phyloP scores from a whole-genome alignment of 2,113 vertebrate species.

The Oncorhynchus keta region DNA sequence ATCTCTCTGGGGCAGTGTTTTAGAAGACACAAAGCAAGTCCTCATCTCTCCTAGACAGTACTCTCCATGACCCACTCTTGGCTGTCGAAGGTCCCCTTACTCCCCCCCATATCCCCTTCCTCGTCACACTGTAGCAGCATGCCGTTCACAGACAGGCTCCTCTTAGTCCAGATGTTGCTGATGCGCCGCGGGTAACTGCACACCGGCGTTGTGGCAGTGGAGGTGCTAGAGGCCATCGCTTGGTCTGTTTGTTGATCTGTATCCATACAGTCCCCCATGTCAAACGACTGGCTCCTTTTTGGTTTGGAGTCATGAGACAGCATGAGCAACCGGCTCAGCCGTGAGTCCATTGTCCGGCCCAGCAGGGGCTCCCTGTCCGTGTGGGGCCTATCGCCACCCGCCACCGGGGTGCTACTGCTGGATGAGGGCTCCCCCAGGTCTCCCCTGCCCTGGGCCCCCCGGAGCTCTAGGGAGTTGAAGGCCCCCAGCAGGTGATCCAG shows the following conservation, averaged over 20 bases:
- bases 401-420: constrained; percentile 53
- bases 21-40: neutral
- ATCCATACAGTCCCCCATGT: constrained; percentile 80
- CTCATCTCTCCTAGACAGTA: constrained; percentile 80
- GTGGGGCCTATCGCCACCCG: constrained; percentile 38
- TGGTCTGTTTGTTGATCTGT: too few species aligned
- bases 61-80: constrained; percentile 96
- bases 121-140: constrained; percentile 89
- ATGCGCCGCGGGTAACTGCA: constrained; percentile 82
- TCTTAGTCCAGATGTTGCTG: constrained; percentile 91
- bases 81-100: constrained; percentile 81
- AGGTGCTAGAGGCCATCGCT: constrained; percentile 47
- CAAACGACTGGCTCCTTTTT: constrained; percentile 92
- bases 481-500: constrained; percentile 90
- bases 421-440: constrained; percentile 23
- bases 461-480: constrained; percentile 87
- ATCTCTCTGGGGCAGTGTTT: constrained; percentile 15
- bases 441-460: constrained; percentile 68
- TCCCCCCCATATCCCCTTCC: constrained; percentile 76
- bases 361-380: constrained; percentile 90
- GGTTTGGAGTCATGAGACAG: constrained; percentile 85
- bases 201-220: constrained; percentile 58
- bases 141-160: constrained; percentile 90
- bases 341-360: constrained; percentile 79
- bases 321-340: constrained; percentile 82